Evolutionary conservation across 2,888 invertebrate species (phyloP), one percentile per base, ranked within the genome.

Genomic region (Callyntrura sp.): DNA sequence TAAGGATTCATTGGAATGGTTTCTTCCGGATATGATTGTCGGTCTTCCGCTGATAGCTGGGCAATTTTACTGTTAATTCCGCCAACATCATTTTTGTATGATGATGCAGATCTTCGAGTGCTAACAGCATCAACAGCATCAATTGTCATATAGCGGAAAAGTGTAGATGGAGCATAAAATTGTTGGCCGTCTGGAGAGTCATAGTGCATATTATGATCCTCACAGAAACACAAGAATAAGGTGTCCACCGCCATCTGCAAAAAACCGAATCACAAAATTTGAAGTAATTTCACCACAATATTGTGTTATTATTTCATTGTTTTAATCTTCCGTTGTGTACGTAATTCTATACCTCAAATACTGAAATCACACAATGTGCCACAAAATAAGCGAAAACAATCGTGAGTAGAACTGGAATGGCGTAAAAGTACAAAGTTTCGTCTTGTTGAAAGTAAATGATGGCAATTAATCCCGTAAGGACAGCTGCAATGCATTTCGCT

Each of bases 221-320:
- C 98, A 94, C 98, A 98, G 94, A 98, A 98, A 94, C 99, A 99
- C 91, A 99, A 95, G 95, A 99, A 98, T 84, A 99, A 95, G 0
- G 99, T 98, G 94, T 99, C 98, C 8, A 99, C 97, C 11, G 98
- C 98, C 96, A 98, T 98, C 98, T 98, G 14, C n/a, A n/a, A n/a
- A n/a, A n/a, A n/a, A n/a, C n/a, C n/a, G n/a, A n/a, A n/a, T n/a
- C n/a, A n/a, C n/a, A n/a, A n/a, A n/a, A n/a, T n/a, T n/a, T n/a
- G n/a, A 43, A 94, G 57, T 95, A 95, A 91, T 62, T 70, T 35
- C 35, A 28, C 12, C 45, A 45, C 45, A 45, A 11, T 8, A 45
- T 45, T 45, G 11, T 45, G 5, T 11, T 45, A 45, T 45, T 11
- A 11, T 45, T 45, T n/a, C n/a, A n/a, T n/a, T n/a, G n/a, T 45